Base-by-base conservation (phyloP, 2,113 vertebrate genomes). In the Cnemophilus loriae region DNA sequence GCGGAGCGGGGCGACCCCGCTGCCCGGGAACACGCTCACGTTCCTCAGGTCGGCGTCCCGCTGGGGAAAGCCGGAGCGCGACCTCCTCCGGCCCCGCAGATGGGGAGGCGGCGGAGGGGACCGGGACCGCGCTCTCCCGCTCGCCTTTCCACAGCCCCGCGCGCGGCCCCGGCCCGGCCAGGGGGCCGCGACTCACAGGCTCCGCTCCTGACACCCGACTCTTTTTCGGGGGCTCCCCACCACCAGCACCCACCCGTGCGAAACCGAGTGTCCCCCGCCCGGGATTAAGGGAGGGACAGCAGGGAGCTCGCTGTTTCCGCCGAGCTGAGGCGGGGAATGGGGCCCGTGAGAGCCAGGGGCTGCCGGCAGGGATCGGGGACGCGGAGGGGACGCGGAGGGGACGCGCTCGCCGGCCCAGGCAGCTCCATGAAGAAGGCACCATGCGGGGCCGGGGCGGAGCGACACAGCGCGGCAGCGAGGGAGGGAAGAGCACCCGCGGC, bases 301-400 rank as follows among this genome's bases (percentile, higher is more conserved):
- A 19, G 6, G 22, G 35, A 37, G 19, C 0, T 33, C n/a, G 3
- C 5, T 30, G 68, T 21, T 42, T 46, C 33, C 20, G 11, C 32
- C 19, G 17, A 55, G 46, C 33, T 11, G 70, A 28, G 61, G 33
- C 7, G 12, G 32, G 6, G 39, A 63, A 33, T 2, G 24, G 3
- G 26, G 6, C 6, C 65, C 46, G 0, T 0, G 42, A 10, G 46
- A 24, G 8, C 3, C 26, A 1, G 28, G 7, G 27, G 19, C 30
- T 35, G 27, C 17, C 20, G 13, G 57, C 39, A 10, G 8, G 32
- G 35, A 75, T 15, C 42, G 28, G 33, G 15, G 47, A 5, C 19
- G n/a, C n/a, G n/a, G n/a, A n/a, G n/a, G n/a, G n/a, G n/a, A n/a
- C n/a, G 7, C 14, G 17, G 24, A 24, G 28, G 30, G 21, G n/a